Conservation (phyloP, 2,797 vertebrate genomes). For the Ibycter americanus region DNA sequence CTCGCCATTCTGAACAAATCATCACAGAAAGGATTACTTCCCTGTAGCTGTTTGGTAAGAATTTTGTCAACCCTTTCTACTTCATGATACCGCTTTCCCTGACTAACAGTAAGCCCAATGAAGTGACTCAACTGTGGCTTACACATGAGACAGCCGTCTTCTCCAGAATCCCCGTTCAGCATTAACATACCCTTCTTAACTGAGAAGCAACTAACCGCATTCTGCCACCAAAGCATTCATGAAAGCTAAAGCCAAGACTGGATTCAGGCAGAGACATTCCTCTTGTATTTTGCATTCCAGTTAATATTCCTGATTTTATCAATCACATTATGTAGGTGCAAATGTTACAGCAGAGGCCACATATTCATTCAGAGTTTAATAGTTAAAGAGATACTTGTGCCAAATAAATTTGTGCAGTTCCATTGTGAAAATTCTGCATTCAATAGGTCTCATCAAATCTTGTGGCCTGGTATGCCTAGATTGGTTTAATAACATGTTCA, state of each 20-base stretch:
- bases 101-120: not conserved
- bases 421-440: not conserved
- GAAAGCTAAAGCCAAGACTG: not conserved
- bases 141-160: accelerated
- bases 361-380: not conserved
- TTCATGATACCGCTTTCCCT: not conserved
- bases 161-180: not conserved
- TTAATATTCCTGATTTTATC: not conserved
- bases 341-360: not conserved
- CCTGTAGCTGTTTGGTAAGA: not conserved
- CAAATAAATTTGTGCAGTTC: not conserved
- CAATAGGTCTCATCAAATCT: not conserved
- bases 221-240: not conserved
- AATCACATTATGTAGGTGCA: not conserved
- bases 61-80: not conserved
- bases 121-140: not conserved
- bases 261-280: not conserved
- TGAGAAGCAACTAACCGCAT: not conserved
- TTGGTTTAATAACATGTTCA: not conserved
- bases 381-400: not conserved
- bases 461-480: not conserved
- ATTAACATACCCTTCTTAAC: accelerated
- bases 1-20: not conserved
- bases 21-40: not conserved
- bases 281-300: not conserved